Conservation (phyloP, 2,113 vertebrate genomes). For the Protobothrops flavoviridis region DNA sequence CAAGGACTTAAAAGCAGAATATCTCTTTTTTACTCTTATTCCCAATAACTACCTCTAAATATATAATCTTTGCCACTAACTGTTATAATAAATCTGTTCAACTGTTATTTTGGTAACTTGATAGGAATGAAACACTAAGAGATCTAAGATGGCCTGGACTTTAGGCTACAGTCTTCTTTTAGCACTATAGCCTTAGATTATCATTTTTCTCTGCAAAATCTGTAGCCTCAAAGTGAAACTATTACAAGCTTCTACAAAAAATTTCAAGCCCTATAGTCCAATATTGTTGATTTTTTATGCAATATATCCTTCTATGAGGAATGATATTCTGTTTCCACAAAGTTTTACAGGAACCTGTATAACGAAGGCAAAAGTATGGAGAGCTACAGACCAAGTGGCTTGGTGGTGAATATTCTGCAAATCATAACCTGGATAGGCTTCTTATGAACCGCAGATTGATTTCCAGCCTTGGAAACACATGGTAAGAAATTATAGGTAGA, state of each 20-base stretch:
- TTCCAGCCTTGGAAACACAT: neutral
- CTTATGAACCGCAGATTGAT: neutral
- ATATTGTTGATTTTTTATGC: neutral
- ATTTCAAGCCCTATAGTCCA: neutral
- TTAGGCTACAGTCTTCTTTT: neutral
- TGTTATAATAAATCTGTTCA: neutral
- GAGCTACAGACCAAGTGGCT: neutral
- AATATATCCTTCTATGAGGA: neutral
- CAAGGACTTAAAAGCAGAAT: neutral
- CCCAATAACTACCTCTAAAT: neutral
- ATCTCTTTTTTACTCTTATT: neutral
- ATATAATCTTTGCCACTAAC: neutral
- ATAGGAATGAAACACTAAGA: neutral
- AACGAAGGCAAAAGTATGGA: neutral
- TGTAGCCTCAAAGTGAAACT: neutral
- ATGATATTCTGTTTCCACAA: neutral
- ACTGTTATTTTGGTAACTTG: neutral
- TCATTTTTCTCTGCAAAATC: neutral
- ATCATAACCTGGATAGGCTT: neutral
- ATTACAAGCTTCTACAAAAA: neutral
- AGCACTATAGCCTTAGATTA: neutral
- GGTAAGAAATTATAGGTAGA: neutral
- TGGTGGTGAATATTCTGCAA: neutral
- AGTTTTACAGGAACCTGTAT: neutral
- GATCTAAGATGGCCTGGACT: neutral